Conservation (phyloP, 2,113 vertebrate genomes). For the Brachionichthys hirsutus region DNA sequence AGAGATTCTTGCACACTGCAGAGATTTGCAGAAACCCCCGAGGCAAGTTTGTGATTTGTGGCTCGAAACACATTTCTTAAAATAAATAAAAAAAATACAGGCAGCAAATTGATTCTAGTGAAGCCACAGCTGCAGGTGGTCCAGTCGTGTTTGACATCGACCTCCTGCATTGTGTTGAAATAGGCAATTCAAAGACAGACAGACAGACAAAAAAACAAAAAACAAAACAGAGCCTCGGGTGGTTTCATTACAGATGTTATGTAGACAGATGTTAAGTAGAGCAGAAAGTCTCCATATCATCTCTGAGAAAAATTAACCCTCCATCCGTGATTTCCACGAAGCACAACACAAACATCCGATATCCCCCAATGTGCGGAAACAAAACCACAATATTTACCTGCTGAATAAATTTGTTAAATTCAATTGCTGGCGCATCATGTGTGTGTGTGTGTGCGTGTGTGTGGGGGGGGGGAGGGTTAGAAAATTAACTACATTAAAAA, state of each 20-base stretch:
- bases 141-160: conserved; percentile 24
- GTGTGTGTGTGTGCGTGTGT: no score
- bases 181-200: conserved; percentile 3
- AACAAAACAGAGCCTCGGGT: conserved; percentile 12
- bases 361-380: neutral
- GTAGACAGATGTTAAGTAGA: conserved; percentile 42
- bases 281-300: conserved; percentile 42
- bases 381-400: conserved; percentile 1
- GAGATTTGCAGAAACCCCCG: neutral
- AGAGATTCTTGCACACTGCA: neutral
- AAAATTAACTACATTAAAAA: no score
- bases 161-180: conserved; percentile 19
- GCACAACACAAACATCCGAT: conserved; percentile 4
- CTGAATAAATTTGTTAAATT: conserved; percentile 5
- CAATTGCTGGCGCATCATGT: neutral
- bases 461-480: no score
- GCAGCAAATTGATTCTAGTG: conserved; percentile 19
- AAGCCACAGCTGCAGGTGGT: conserved; percentile 26
- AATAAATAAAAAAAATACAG: conserved; percentile 1
- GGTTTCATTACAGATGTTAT: conserved; percentile 43
- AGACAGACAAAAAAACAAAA: conserved; percentile 8
- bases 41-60: neutral
- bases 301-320: conserved; percentile 28
- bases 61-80: neutral
- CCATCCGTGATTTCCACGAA: neutral